These are phyloP conservation scores for Pyrocoelia pectoralis DNA, from an alignment of 2,888 invertebrate genomes.

Conservation along the genomic window DNA sequence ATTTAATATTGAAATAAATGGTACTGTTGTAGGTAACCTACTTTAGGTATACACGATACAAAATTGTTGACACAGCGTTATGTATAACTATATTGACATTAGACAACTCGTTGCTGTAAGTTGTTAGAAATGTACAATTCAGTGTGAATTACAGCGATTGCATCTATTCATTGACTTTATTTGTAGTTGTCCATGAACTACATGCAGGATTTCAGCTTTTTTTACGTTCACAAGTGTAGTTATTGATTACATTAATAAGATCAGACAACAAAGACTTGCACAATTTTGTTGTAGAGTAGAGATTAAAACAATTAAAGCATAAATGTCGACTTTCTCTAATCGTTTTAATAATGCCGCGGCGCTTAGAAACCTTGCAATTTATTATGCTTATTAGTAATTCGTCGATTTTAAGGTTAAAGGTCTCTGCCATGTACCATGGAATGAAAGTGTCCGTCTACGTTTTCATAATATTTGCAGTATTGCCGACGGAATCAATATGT, in stretches of 20 bases:
- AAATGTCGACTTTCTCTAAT: no score
- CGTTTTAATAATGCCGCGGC: no score
- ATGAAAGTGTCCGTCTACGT: no score
- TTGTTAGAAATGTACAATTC: slow-evolving; percentile 25
- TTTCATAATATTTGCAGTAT: no score
- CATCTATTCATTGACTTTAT: slow-evolving; percentile 36
- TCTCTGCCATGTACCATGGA: no score
- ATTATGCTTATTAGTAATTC: no score
- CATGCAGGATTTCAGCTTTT: slow-evolving; percentile 30
- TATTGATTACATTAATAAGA: background rate
- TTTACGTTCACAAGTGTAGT: slow-evolving; percentile 25
- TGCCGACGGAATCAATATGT: no score
- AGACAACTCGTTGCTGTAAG: slow-evolving; percentile 20
- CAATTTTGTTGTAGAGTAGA: no score
- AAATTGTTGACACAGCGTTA: slow-evolving; percentile 34
- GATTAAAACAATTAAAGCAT: background rate
- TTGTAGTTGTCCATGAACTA: slow-evolving; percentile 38
- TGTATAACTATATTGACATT: slow-evolving; percentile 20
- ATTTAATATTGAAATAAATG: slow-evolving; percentile 22
- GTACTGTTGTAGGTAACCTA: slow-evolving; percentile 26
- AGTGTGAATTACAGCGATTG: slow-evolving; percentile 33
- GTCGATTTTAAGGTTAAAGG: no score
- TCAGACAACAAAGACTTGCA: slow-evolving; percentile 7
- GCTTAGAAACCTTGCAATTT: no score
- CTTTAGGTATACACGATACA: slow-evolving; percentile 28